Percentiles rank a stretch among this genome's conserved stretches.
phyloP scores from a whole-genome alignment of 2,888 invertebrate species.

The Leptarthrus brevirostris region DNA sequence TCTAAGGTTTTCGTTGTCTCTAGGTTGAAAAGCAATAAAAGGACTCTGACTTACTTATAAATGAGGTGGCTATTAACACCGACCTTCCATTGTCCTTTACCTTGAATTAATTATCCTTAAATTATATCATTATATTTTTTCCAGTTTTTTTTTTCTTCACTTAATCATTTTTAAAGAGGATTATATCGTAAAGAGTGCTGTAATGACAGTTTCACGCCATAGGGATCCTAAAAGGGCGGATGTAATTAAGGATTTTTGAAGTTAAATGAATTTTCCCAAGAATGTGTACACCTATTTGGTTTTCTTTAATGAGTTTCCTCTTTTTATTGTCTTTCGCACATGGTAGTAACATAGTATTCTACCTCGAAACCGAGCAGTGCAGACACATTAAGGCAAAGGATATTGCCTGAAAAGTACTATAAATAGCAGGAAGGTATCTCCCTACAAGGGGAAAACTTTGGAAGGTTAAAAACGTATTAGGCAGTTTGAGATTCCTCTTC shows the following conservation, averaged over 20 bases:
- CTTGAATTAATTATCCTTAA: too few species aligned
- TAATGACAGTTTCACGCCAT: not conserved
- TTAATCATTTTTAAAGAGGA: not conserved
- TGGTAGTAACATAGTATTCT: not conserved
- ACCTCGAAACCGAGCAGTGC: not conserved
- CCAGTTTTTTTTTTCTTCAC: not conserved
- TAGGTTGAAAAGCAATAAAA: too few species aligned
- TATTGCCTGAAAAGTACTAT: slow-evolving; percentile 29
- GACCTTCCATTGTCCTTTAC: too few species aligned
- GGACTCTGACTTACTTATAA: too few species aligned
- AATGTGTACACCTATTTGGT: slow-evolving; percentile 15
- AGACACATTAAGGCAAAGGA: not conserved
- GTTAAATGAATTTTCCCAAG: slow-evolving; percentile 1
- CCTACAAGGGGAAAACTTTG: not conserved
- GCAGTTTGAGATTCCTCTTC: slow-evolving; percentile 18
- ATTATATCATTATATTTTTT: not conserved
- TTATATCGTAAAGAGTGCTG: not conserved
- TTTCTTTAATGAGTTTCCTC: slow-evolving; percentile 27
- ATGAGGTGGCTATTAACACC: too few species aligned
- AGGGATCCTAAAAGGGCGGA: not conserved
- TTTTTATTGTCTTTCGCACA: slow-evolving; percentile 16
- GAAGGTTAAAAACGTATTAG: slow-evolving; percentile 33
- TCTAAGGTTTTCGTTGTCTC: too few species aligned
- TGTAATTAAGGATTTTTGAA: slow-evolving; percentile 26
- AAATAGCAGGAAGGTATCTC: slow-evolving; percentile 4